A percentile compares a stretch with the other conserved stretches of the same genome.
These are phyloP conservation scores for Diachasmimorpha longicaudata DNA, from an alignment of 1,140 invertebrate genomes.

Conservation along the genomic window DNA sequence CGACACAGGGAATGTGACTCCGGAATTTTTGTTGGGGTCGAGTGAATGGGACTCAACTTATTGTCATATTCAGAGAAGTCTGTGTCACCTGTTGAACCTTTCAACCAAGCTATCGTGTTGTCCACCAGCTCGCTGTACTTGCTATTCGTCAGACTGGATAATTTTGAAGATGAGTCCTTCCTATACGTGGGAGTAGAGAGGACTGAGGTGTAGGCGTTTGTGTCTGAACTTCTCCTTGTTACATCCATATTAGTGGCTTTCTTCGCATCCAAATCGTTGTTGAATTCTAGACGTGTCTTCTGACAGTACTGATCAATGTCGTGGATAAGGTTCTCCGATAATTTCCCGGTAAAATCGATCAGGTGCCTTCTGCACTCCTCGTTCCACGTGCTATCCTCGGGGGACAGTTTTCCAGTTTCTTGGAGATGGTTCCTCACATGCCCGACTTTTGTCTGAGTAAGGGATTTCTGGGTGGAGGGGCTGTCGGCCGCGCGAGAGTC, in stretches of 20 bases:
- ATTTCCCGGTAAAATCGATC: conserved; percentile 78
- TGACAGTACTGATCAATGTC: conserved; percentile 74
- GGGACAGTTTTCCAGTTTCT: conserved; percentile 24
- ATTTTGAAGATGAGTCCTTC: neutral
- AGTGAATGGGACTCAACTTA: conserved; percentile 26
- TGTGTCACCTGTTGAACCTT: conserved; percentile 27
- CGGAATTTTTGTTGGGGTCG: neutral
- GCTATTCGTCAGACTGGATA: conserved; percentile 23
- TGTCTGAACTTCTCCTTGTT: neutral
- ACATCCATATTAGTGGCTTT: neutral
- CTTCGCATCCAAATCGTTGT: neutral
- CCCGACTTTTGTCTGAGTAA: neutral
- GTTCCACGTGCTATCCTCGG: conserved; percentile 64
- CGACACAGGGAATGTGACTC: conserved; percentile 9
- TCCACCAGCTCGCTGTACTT: conserved; percentile 40
- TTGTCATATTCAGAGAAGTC: conserved; percentile 41
- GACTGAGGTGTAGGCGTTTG: neutral
- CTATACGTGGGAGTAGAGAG: neutral
- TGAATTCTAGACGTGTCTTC: conserved; percentile 28
- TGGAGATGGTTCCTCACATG: neutral
- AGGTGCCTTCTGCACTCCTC: conserved; percentile 73
- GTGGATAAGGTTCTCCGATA: conserved; percentile 74
- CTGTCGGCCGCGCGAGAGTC: neutral
- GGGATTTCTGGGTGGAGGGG: neutral
- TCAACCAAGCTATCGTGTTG: conserved; percentile 41